Evolutionary conservation across 1,140 invertebrate species (phyloP).

Genomic region (Eumeta japonica): DNA sequence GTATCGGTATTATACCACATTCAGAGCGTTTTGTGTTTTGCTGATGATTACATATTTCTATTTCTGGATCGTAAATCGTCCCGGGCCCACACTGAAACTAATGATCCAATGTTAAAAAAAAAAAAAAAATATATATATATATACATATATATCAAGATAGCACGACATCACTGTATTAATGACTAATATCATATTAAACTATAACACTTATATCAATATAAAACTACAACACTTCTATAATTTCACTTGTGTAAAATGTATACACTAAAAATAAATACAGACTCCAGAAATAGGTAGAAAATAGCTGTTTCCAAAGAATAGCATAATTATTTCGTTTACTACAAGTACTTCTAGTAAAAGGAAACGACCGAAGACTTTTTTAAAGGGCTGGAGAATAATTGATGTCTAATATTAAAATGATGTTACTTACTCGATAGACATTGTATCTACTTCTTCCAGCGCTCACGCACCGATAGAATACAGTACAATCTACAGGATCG

Average conservation of each 20-base stretch:
- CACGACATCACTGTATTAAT: no score
- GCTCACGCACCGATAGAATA: slow-evolving; percentile 61
- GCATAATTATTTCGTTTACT: no score
- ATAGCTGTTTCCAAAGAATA: no score
- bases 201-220: no score
- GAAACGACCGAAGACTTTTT: not conserved
- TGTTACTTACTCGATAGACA: slow-evolving; percentile 34
- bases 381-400: not conserved
- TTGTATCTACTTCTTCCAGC: slow-evolving; percentile 43
- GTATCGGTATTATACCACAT: slow-evolving; percentile 39
- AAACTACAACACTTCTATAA: no score
- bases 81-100: slow-evolving; percentile 69
- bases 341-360: no score
- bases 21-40: slow-evolving; percentile 60
- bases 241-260: no score
- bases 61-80: slow-evolving; percentile 68
- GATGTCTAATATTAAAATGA: not conserved
- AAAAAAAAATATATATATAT: not conserved
- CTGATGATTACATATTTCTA: slow-evolving; percentile 68
- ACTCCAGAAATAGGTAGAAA: no score
- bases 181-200: no score
- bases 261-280: no score
- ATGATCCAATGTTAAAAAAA: no score
- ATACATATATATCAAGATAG: no score
- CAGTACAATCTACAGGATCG: slow-evolving; percentile 60